Conservation (phyloP, 2,888 invertebrate genomes). For the Cheilosia impressa region DNA sequence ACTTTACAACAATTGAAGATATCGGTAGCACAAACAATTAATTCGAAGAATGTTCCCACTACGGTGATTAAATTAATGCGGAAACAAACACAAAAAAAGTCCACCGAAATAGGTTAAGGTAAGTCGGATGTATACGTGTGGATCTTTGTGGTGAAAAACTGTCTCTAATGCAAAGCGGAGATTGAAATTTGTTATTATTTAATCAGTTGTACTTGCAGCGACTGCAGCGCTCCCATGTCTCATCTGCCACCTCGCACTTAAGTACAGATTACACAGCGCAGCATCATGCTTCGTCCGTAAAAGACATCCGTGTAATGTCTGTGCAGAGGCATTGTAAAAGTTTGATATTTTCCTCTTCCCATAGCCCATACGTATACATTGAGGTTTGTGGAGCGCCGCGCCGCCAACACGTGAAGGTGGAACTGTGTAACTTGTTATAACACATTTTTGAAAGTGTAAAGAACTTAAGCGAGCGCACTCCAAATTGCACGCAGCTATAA, state of each 20-base stretch:
- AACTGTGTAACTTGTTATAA: slow-evolving; percentile 29
- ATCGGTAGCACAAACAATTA: slow-evolving; percentile 68
- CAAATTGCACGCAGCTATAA: slow-evolving; percentile 12
- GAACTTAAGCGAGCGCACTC: slow-evolving; percentile 8
- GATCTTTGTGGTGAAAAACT: slow-evolving; percentile 8
- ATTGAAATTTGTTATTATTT: slow-evolving; percentile 54
- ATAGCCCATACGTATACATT: slow-evolving; percentile 24
- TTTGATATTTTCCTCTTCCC: slow-evolving; percentile 35
- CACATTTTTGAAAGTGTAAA: slow-evolving; percentile 19
- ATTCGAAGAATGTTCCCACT: slow-evolving; percentile 68
- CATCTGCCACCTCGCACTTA: slow-evolving; percentile 13
- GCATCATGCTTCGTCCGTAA: slow-evolving; percentile 22
- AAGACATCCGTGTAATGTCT: slow-evolving; percentile 39
- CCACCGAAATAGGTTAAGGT: slow-evolving; percentile 52
- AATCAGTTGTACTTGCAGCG: slow-evolving; percentile 43
- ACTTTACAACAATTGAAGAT: slow-evolving; percentile 65
- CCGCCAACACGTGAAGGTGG: slow-evolving; percentile 13
- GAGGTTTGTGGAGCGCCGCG: slow-evolving; percentile 47
- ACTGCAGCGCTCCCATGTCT: neutral
- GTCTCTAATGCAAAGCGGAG: slow-evolving; percentile 31
- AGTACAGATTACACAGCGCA: slow-evolving; percentile 35
- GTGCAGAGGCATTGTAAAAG: slow-evolving; percentile 27
- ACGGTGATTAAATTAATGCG: slow-evolving; percentile 58
- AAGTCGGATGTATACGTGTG: slow-evolving; percentile 28
- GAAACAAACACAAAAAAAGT: slow-evolving; percentile 29